A percentile compares a stretch with the other conserved stretches of the same genome.
phyloP scores from a whole-genome alignment of 1,140 invertebrate genomes.

The Paraescarpia echinospica region DNA sequence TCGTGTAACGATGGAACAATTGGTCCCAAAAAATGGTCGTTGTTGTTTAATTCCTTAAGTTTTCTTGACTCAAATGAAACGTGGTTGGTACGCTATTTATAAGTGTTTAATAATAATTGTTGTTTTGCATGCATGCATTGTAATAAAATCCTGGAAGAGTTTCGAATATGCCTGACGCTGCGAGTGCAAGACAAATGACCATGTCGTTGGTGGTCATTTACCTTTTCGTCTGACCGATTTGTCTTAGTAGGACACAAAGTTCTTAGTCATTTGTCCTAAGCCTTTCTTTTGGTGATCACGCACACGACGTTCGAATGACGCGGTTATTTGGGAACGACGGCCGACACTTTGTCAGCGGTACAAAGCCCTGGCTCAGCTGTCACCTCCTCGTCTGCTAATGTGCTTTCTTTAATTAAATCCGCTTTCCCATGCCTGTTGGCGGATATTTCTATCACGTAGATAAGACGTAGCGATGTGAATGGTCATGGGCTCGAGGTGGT shows the following conservation, averaged over 20 bases:
- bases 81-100: not conserved
- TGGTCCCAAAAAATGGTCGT: not conserved
- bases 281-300: not conserved
- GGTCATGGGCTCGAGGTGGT: not conserved
- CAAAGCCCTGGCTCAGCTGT: not conserved
- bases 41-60: not conserved
- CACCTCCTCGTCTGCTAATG: not conserved
- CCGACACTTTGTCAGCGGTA: not conserved
- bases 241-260: not conserved
- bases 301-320: not conserved
- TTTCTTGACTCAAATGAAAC: not conserved
- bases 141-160: not conserved
- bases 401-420: constrained; percentile 6
- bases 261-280: not conserved
- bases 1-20: not conserved
- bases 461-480: not conserved
- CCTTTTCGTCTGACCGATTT: not conserved
- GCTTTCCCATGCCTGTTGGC: not conserved
- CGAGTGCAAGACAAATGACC: not conserved
- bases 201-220: not conserved
- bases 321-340: not conserved
- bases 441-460: not conserved
- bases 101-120: not conserved
- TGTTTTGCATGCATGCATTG: not conserved
- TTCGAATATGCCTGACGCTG: not conserved